A percentile compares a stretch with the other conserved stretches of the same genome.
phyloP scores from a whole-genome alignment of 2,113 vertebrate genomes.

The Gasterosteus aculeatus region DNA sequence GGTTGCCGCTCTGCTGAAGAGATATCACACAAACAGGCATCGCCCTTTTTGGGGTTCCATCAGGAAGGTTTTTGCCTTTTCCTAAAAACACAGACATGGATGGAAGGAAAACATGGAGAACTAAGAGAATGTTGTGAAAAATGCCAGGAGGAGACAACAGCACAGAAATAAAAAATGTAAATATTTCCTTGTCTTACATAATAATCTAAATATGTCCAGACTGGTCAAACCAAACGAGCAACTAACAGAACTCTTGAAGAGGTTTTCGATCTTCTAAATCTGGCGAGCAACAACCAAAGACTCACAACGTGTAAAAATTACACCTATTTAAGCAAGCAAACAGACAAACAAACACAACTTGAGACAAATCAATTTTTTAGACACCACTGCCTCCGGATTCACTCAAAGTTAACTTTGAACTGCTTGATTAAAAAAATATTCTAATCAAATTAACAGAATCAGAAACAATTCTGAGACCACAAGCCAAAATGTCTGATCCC shows the following conservation, averaged over 20 bases:
- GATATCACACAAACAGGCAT: neutral
- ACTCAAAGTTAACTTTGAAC: neutral
- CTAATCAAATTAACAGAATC: neutral
- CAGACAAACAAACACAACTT: neutral
- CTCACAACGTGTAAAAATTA: neutral
- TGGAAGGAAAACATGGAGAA: too few species aligned
- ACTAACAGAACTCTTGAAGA: neutral
- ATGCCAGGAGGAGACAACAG: too few species aligned
- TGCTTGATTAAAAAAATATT: neutral
- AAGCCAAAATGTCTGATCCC: slow-evolving; percentile 11
- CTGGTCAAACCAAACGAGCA: neutral
- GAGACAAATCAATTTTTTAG: neutral
- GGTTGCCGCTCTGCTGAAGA: neutral
- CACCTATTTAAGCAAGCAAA: neutral
- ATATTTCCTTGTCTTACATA: neutral
- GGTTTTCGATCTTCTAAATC: neutral
- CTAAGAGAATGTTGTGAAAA: too few species aligned
- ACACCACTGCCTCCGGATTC: neutral
- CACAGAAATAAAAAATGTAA: too few species aligned
- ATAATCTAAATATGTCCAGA: neutral
- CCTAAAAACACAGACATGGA: too few species aligned
- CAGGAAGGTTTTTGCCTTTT: too few species aligned
- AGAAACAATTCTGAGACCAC: neutral
- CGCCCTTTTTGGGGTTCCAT: neutral
- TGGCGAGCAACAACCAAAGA: neutral